Conservation (phyloP, 2,797 vertebrate species). For the Trichosurus vulpecula region DNA sequence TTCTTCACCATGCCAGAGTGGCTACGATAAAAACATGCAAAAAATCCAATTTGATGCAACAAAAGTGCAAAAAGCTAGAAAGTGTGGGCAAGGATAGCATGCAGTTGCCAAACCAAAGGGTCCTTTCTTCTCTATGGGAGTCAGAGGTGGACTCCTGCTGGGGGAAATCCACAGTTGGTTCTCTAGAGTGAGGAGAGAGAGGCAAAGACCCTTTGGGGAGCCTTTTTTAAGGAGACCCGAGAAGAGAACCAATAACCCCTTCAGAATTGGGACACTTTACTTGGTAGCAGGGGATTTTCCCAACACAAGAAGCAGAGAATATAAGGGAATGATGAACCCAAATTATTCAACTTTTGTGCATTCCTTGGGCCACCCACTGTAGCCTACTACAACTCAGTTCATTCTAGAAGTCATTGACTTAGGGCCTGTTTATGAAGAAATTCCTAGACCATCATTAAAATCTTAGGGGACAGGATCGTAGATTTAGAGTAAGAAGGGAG, state of each 20-base stretch:
- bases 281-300: background rate
- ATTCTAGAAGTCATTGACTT: background rate
- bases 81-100: background rate
- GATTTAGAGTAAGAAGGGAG: background rate
- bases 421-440: background rate
- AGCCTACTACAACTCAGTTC: background rate
- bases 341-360: background rate
- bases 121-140: background rate
- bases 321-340: rapidly evolving
- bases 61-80: background rate
- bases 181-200: background rate
- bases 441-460: background rate
- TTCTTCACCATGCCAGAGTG: rapidly evolving
- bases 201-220: background rate
- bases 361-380: background rate
- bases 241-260: background rate
- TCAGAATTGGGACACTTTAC: background rate
- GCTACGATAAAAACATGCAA: rapidly evolving
- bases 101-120: background rate
- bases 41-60: background rate
- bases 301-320: background rate
- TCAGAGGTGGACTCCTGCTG: background rate
- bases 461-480: background rate
- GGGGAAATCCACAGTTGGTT: background rate
- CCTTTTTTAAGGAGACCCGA: background rate